phyloP scores from a whole-genome alignment of 2,113 vertebrate species.

The Eleginops maclovinus region DNA sequence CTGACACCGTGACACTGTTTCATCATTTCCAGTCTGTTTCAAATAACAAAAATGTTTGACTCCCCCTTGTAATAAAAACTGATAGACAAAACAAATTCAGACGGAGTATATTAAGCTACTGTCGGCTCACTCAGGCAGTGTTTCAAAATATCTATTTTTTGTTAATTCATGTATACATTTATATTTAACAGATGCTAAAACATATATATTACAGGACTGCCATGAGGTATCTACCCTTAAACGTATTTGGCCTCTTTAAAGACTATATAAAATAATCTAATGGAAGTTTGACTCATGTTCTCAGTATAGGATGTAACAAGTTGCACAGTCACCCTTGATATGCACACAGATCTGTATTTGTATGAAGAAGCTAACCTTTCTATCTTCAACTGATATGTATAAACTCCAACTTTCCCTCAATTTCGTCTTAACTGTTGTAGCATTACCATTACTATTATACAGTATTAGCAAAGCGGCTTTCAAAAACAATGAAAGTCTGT shows the following conservation, averaged over 20 bases:
- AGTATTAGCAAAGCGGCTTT: not conserved
- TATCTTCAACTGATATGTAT: not conserved
- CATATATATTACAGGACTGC: not conserved
- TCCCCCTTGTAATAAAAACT: slow-evolving; percentile 8
- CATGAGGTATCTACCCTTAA: not conserved
- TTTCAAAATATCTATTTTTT: not conserved
- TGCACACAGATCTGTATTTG: not conserved
- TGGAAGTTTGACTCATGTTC: not conserved
- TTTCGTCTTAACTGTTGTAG: not conserved
- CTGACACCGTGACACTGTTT: not conserved
- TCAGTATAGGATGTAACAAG: not conserved
- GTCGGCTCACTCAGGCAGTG: not conserved
- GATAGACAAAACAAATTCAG: not conserved
- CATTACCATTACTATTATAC: no score
- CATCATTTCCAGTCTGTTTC: slow-evolving; percentile 31
- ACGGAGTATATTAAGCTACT: not conserved
- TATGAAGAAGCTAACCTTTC: not conserved
- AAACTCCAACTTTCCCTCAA: not conserved
- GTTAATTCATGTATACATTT: not conserved
- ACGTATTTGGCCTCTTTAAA: not conserved
- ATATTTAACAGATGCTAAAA: not conserved
- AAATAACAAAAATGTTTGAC: not conserved
- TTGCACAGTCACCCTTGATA: not conserved
- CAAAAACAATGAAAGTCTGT: not conserved
- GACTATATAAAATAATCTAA: not conserved